These are phyloP conservation scores for Tyrophagus putrescentiae DNA, from an alignment of 1,140 invertebrate genomes.

Conservation along the genomic window DNA sequence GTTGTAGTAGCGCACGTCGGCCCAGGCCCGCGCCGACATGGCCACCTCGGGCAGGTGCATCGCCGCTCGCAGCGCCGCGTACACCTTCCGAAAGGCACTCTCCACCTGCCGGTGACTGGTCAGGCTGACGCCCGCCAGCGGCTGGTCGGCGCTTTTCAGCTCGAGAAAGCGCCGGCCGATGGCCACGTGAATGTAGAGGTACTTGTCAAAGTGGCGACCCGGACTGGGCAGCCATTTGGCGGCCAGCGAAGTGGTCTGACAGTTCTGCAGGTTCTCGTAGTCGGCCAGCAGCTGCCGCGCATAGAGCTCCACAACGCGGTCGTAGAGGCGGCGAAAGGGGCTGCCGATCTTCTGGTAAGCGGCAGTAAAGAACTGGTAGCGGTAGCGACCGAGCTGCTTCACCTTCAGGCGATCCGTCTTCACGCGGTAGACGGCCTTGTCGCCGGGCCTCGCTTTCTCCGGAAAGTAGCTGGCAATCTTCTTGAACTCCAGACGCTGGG, in stretches of 20 bases:
- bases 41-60: neutral
- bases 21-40: neutral
- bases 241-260: constrained; percentile 7
- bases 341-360: neutral
- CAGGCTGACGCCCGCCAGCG: neutral
- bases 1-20: neutral
- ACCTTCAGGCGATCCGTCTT: neutral
- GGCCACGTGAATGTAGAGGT: constrained; percentile 4
- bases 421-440: neutral
- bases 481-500: neutral
- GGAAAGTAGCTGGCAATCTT: neutral
- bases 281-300: constrained; percentile 2
- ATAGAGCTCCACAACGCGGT: constrained; percentile 9
- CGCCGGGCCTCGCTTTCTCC: neutral
- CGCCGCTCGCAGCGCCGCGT: neutral
- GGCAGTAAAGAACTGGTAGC: neutral
- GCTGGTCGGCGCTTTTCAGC: neutral
- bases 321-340: neutral
- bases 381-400: neutral
- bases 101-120: neutral
- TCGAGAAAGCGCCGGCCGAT: constrained; percentile 3
- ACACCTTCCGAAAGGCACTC: neutral
- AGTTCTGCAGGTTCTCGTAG: neutral
- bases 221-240: constrained; percentile 12
- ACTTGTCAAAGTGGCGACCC: constrained; percentile 14